Base-by-base conservation (phyloP, 2,888 invertebrate species). In the Panzeria rudis region DNA sequence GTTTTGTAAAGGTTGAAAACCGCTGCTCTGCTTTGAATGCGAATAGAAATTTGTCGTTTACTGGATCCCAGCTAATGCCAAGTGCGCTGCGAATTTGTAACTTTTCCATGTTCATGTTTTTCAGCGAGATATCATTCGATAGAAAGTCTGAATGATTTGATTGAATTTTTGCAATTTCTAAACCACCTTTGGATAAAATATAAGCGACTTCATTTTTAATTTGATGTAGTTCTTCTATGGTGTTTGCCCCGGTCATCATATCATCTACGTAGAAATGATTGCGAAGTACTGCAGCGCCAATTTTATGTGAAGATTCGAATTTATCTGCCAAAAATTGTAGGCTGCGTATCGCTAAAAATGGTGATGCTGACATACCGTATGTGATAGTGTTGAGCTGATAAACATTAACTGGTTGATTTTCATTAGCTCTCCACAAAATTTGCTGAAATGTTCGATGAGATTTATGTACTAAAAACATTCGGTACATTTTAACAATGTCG, bases 401-500 rank as follows among this genome's bases (percentile, higher is more conserved):
- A 44, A 72, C 59, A 29, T 20, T 75, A 38, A 75, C 23, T 35
- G 52, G 62, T 25, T 38, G 62, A 38, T 11, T 64, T 15, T 75
- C 62, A 38, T 35, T 32, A 52, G 38, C 2, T 38, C 75, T 75
- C 75, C 47, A 72, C n/a, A 72, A 61, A 20, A 72, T 72, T 59
- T 61, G 59, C 59, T 72, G 59, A 44, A 71, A 71, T 3, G 25
- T 35, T 0, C 56, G 25, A 41, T 71, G 5, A 2, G 56, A n/a
- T 11, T 71, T 41, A 44, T 72, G 44, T 23, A 64, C 25, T 23
- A 52, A n/a, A 75, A 75, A 75, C 52, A 64, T 75, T 50, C 62
- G 15, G 15, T 64, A 62, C 62, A 75, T 75, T 62, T 66, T 76
- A 7, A 56, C 56, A 35, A 72, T 75, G 38, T 75, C 75, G 47